Base-by-base conservation (phyloP, 2,888 invertebrate genomes). In the Icerya purchasi region DNA sequence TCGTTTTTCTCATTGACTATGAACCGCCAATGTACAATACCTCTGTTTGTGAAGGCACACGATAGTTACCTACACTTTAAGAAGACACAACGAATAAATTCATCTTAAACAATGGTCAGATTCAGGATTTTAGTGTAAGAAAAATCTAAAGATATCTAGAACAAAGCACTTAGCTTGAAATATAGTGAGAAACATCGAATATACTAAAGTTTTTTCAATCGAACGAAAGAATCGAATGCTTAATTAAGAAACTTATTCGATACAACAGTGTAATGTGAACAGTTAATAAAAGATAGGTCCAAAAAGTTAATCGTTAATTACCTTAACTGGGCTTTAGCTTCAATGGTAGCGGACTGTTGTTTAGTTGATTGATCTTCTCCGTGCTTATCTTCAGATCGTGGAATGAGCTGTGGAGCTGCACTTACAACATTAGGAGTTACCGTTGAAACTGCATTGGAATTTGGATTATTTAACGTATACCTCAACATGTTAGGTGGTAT, bases 321-420 rank as follows among this genome's bases (percentile, higher is more conserved):
- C 70, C 70, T 79, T 64, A 98, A 92, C 75, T 96, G 94, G 0
- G 97, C 96, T 70, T 96, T 96, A 0, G 96, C 97, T 66, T 90
- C 86, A 65, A 94, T 94, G 0, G 91, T 94, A 20, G 88, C 84
- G 3, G 66, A 66, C 55, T 66, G 65, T 55, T 65, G 63, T 54
- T 62, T 59, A 18, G 73, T 73, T 50, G 81, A 80, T 70, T 79
- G 74, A 56, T 68, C 69, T 2, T 57, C 54, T 18, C 50, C 22
- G 25, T 36, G 50, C 50, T 73, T 81, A 1, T 78, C 77, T 62
- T 81, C 83, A 66, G 80, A 80, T 62, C 85, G 78, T 64, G 81
- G 80, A 67, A 87, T 84, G 25, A 88, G 77, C 68, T 86, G 87
- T 18, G 88, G 88, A 0, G 84, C 88, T 1, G 88, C 88, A 10